Evolutionary conservation across 2,797 vertebrate genomes (phyloP), one percentile per base, ranked within the genome.

Genomic region (Sebastiscus albofasciatus): DNA sequence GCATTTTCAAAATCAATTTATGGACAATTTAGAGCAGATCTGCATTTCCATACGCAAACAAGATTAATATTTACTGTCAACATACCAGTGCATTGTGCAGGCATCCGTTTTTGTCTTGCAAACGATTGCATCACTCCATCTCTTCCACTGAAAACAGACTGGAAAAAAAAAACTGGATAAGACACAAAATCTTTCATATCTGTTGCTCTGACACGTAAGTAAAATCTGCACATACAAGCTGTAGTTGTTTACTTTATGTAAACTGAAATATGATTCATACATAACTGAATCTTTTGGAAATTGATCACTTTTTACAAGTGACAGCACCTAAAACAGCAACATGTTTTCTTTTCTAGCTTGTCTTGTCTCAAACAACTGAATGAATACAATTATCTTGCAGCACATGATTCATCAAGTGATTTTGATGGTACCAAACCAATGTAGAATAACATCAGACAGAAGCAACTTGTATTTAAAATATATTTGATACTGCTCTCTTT

Each of bases 141-240:
- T 60, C 36, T 5, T 52, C 42, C 8, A 18, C 67, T 80, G 29
- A 76, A 84, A 84, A 78, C 52, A 73, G 6, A 39, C 14, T 3
- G 12, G 16, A 22, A 29, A 26, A 26, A 13, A 13, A 27, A 20
- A 36, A 5, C n/a, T 29, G 16, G 42, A 59, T 36, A 22, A n/a
- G 22, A 54, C 6, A 69, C 4, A 58, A 33, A 64, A 61, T n/a
- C 3, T 58, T 49, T 75, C 20, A 67, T 13, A 72, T 60, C 1
- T 75, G 13, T 46, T 71, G 20, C 29, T 67, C 31, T 64, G 42
- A 71, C 12, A 29, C 34, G 10, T 56, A 6, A 75, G 16, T 27
- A 22, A 20, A 68, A 22, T 18, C 12, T 79, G 24, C 8, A 20
- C 56, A 66, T 2, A 72, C 10, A 39, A 14, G 18, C 5, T 18